A percentile compares a stretch with the other conserved stretches of the same genome.
These are phyloP conservation scores for Clarias batrachus DNA, from an alignment of 2,113 vertebrate species.

Conservation along the genomic window DNA sequence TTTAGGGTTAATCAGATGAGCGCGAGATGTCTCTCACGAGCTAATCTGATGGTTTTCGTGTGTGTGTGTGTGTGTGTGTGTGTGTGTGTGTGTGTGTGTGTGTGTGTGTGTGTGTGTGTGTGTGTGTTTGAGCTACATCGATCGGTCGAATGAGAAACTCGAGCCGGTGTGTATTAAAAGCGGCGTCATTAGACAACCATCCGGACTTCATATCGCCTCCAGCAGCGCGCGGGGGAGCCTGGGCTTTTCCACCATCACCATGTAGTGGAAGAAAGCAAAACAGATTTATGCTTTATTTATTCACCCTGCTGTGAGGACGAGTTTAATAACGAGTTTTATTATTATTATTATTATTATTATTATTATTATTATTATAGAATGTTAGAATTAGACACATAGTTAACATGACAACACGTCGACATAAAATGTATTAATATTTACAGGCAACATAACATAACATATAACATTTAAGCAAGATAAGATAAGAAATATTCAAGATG, in stretches of 20 bases:
- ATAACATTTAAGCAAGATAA: no score
- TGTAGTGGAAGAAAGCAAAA: slow-evolving; percentile 11
- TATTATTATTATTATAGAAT: background rate
- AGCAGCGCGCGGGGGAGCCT: slow-evolving; percentile 11
- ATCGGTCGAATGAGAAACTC: slow-evolving; percentile 44
- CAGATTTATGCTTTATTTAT: slow-evolving; percentile 36
- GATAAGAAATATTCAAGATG: no score
- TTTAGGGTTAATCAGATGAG: slow-evolving; percentile 39
- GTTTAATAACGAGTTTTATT: slow-evolving; percentile 11
- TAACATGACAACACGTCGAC: no score
- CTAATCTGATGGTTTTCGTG: slow-evolving; percentile 42
- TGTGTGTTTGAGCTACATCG: slow-evolving; percentile 35
- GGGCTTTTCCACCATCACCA: slow-evolving; percentile 12
- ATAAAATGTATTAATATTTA: no score
- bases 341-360: background rate
- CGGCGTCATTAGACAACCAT: slow-evolving; percentile 29
- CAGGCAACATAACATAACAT: no score
- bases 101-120: slow-evolving; percentile 38
- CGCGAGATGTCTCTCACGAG: slow-evolving; percentile 34
- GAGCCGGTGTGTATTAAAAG: slow-evolving; percentile 49
- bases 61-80: slow-evolving; percentile 40
- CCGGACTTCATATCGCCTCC: slow-evolving; percentile 22
- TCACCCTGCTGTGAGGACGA: slow-evolving; percentile 2
- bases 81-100: slow-evolving; percentile 29
- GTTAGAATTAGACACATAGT: no score